Conservation (phyloP, 1,140 invertebrate genomes). For the Gonatopus flavifemur region DNA sequence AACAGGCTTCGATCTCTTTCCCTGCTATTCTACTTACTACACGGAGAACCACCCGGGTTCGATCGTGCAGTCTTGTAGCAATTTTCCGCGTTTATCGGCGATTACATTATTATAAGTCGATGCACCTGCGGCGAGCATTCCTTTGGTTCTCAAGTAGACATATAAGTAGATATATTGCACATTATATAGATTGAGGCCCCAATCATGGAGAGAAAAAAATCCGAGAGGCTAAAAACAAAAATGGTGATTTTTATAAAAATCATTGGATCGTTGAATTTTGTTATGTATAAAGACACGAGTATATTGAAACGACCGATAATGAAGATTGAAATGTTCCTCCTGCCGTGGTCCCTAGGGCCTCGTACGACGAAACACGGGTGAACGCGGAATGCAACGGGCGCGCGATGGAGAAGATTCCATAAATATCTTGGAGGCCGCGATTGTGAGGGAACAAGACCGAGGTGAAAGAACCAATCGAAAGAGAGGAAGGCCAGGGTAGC, state of each 20-base stretch:
- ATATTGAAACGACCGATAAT: too few species aligned
- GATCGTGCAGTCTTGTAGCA: conserved; percentile 57
- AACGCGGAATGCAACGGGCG: conserved; percentile 32
- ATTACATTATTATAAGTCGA: conserved; percentile 47
- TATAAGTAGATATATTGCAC: too few species aligned
- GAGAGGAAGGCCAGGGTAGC: conserved; percentile 36
- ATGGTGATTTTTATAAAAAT: too few species aligned
- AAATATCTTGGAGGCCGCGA: conserved; percentile 31
- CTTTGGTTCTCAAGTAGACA: too few species aligned
- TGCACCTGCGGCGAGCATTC: background rate
- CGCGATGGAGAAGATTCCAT: conserved; percentile 42
- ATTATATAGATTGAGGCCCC: too few species aligned
- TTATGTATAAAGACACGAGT: too few species aligned
- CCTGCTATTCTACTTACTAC: conserved; percentile 6
- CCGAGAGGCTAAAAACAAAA: too few species aligned
- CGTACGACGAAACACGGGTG: conserved; percentile 16
- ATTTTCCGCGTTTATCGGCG: conserved; percentile 55
- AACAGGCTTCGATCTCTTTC: conserved; percentile 18
- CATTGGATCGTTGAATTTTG: too few species aligned
- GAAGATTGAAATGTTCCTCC: conserved; percentile 42
- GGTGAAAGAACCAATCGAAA: conserved; percentile 26
- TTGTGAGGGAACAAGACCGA: conserved; percentile 7
- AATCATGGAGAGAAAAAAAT: too few species aligned
- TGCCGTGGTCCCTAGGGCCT: conserved; percentile 11
- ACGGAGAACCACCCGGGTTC: conserved; percentile 28